Conservation (phyloP, 2,888 invertebrate species). For the Dromius quadrimaculatus region DNA sequence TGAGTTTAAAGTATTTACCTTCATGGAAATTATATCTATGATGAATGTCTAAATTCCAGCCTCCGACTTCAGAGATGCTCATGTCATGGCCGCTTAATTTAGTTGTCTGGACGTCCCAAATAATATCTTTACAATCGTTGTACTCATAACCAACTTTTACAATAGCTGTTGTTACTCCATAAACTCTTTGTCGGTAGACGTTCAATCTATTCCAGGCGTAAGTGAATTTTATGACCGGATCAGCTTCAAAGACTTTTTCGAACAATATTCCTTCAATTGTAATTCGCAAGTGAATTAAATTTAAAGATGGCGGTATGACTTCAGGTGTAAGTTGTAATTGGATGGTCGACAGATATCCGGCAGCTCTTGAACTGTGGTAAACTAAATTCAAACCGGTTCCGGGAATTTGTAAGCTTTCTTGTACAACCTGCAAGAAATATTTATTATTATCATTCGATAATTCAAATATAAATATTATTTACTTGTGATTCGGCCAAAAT, state of each 20-base stretch:
- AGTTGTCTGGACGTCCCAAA: conserved; percentile 97
- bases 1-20: too few relatives aligned
- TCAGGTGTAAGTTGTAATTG: conserved; percentile 92
- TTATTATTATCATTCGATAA: not conserved
- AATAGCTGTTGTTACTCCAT: conserved; percentile 94
- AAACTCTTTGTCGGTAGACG: conserved; percentile 95
- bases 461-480: conserved; percentile 43
- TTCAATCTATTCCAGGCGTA: conserved; percentile 98
- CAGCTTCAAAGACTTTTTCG: conserved; percentile 94
- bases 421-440: conserved; percentile 76
- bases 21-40: conserved; percentile 98
- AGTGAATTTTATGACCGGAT: conserved; percentile 95
- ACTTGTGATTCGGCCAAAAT: conserved; percentile 90
- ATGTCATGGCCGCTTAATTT: conserved; percentile 96
- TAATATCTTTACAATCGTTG: conserved; percentile 88
- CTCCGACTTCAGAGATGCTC: conserved; percentile 96
- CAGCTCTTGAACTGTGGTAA: conserved; percentile 94
- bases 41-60: conserved; percentile 98
- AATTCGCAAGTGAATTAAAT: conserved; percentile 91
- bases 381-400: conserved; percentile 96
- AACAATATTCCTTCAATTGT: conserved; percentile 95
- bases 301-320: conserved; percentile 81
- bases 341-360: conserved; percentile 93
- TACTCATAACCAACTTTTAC: conserved; percentile 98
- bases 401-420: conserved; percentile 94